Percentiles rank a stretch among this genome's conserved stretches.
These are phyloP conservation scores for Dysidea cf. avara DNA, from an alignment of 37 sponge, comb jelly and placozoan genomes.

Conservation along the genomic window DNA sequence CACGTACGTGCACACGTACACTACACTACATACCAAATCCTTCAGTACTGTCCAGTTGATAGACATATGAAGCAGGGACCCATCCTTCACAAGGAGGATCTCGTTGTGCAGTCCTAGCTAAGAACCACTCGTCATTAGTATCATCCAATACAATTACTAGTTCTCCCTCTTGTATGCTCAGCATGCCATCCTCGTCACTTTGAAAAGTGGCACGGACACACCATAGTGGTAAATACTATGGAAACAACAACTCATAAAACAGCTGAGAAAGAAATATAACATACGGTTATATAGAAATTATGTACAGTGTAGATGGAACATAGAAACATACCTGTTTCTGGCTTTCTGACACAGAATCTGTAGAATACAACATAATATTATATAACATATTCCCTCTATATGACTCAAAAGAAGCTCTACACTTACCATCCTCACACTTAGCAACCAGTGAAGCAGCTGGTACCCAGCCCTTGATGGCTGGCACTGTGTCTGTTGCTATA, in stretches of 20 bases:
- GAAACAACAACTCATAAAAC: neutral
- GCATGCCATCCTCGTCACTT: slow-evolving; percentile 35
- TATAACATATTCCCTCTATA: too few relatives aligned
- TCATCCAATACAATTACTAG: slow-evolving; percentile 60
- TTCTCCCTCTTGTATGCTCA: slow-evolving; percentile 52
- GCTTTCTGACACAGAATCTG: too few relatives aligned
- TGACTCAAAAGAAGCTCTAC: too few relatives aligned
- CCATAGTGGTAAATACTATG: slow-evolving; percentile 16
- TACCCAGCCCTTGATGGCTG: slow-evolving; percentile 61
- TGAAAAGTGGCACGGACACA: slow-evolving; percentile 50
- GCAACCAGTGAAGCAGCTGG: neutral
- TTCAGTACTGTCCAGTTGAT: neutral
- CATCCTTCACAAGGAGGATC: slow-evolving; percentile 53
- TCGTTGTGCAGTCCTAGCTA: slow-evolving; percentile 17
- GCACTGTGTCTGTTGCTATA: slow-evolving; percentile 8
- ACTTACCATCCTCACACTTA: too few relatives aligned
- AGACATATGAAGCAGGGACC: slow-evolving; percentile 42
- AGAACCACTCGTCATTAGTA: slow-evolving; percentile 71
- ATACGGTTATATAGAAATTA: neutral
- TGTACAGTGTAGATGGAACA: neutral
- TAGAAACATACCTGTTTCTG: too few relatives aligned
- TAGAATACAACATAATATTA: too few relatives aligned
- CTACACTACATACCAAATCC: neutral
- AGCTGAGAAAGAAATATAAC: neutral
- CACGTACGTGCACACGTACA: neutral